These are phyloP conservation scores for Serinus canaria DNA, from an alignment of 2,113 vertebrate genomes.

Conservation along the genomic window DNA sequence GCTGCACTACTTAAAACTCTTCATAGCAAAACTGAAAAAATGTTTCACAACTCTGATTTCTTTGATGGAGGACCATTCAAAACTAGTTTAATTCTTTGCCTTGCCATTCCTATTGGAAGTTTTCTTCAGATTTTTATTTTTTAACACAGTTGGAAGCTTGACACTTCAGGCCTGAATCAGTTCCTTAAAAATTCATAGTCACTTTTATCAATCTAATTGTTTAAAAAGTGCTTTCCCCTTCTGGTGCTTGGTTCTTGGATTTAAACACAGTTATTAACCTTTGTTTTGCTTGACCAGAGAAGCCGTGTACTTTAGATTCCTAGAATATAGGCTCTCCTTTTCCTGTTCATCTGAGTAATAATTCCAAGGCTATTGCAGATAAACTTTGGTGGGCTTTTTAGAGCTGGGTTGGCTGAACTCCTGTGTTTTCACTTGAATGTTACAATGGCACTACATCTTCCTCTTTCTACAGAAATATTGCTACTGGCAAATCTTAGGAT, in stretches of 20 bases:
- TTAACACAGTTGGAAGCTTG: neutral
- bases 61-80: neutral
- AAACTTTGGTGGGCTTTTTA: neutral
- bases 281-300: neutral
- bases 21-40: neutral
- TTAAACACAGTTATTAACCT: neutral
- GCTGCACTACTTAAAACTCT: neutral
- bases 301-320: neutral
- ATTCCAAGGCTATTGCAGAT: neutral
- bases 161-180: neutral
- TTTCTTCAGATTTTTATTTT: neutral
- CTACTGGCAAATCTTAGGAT: neutral
- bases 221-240: neutral
- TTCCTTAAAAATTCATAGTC: neutral
- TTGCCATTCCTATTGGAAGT: neutral
- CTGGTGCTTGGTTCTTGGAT: neutral
- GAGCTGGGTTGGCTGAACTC: neutral
- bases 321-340: neutral
- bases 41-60: neutral
- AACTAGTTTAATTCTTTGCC: neutral
- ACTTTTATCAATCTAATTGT: neutral
- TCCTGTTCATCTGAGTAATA: neutral
- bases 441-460: neutral
- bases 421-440: neutral
- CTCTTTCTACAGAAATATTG: neutral